phyloP scores from a whole-genome alignment of 2,888 invertebrate species.

The Leuctra nigra region DNA sequence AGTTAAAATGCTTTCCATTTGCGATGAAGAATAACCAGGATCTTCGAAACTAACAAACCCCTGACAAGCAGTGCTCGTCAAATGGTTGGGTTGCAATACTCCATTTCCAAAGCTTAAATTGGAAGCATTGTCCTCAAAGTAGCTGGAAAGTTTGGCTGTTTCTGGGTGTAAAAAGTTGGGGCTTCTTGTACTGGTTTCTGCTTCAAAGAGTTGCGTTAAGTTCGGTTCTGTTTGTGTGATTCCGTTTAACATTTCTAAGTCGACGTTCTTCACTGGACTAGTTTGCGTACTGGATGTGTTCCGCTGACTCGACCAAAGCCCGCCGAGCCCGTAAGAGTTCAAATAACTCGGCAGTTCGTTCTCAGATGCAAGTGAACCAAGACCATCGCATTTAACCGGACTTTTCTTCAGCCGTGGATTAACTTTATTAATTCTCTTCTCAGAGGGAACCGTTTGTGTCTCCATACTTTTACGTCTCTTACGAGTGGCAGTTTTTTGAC shows the following conservation, averaged over 20 bases:
- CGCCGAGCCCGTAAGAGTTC: too few species aligned
- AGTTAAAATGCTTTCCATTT: constrained; percentile 30
- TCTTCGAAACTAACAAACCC: constrained; percentile 33
- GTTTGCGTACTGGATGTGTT: constrained; percentile 41
- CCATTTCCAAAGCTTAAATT: constrained; percentile 19
- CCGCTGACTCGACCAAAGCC: constrained; percentile 33
- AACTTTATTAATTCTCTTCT: neutral
- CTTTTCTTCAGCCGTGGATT: neutral
- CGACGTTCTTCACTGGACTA: constrained; percentile 34
- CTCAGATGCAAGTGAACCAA: too few species aligned
- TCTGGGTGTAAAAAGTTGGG: constrained; percentile 31
- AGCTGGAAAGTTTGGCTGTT: constrained; percentile 25
- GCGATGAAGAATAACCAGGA: constrained; percentile 34
- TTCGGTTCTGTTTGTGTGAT: constrained; percentile 35
- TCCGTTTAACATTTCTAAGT: constrained; percentile 35
- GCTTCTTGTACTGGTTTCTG: constrained; percentile 13
- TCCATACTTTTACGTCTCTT: constrained; percentile 27
- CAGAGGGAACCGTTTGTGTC: constrained; percentile 22
- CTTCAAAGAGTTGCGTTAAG: constrained; percentile 18
- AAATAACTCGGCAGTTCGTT: too few species aligned
- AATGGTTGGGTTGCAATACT: neutral
- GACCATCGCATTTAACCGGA: neutral
- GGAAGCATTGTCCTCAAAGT: constrained; percentile 22
- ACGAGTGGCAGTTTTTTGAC: constrained; percentile 22
- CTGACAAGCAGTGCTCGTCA: neutral